Base-by-base conservation (phyloP, 2,113 vertebrate species). In the Carassius auratus region DNA sequence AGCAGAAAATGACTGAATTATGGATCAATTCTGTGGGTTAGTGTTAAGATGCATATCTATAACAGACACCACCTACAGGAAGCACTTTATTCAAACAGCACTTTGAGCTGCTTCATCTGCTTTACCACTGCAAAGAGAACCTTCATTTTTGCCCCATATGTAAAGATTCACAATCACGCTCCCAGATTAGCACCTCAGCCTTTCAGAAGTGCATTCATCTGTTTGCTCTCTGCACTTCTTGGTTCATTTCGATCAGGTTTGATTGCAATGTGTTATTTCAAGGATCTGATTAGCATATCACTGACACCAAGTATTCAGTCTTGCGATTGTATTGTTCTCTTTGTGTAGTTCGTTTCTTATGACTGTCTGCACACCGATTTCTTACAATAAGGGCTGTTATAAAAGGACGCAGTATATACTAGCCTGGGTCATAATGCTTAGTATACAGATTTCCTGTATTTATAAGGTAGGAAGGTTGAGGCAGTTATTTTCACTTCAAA, bases 21-120 rank as follows among this genome's bases (percentile, higher is more conserved):
- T 55, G 17, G 48, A 52, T 66, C 85, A 10, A 52, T 85, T 73
- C 77, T 84, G 55, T 30, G 6, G 77, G 52, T 85, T 12, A 71
- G 86, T 33, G 17, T 33, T 62, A 15, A 84, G 42, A 88, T 80
- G 66, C 73, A 55, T 15, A 55, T 76, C 48, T 33, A 19, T 33
- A 50, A 33, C 48, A 88, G 87, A 89, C 86, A 90, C 89, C 87
- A 90, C 85, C 59, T 79, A 50, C 75, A 86, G 81, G 87, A 90
- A 90, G 93, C 93, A 94, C 93, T 95, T 94, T 93, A 93, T 90
- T 84, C 30, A 87, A 91, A 88, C 87, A 90, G 92, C 92, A 94
- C 93, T 92, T 94, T 92, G 3, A 90, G 87, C 45, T 45, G 9
- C 9, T 45, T 45, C 45, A 45, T 45, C 45, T 45, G 45, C 45